A percentile compares a stretch with the other conserved stretches of the same genome.
Evolutionary conservation across 2,888 invertebrate species (phyloP).

Genomic region (Drosophila testacea): DNA sequence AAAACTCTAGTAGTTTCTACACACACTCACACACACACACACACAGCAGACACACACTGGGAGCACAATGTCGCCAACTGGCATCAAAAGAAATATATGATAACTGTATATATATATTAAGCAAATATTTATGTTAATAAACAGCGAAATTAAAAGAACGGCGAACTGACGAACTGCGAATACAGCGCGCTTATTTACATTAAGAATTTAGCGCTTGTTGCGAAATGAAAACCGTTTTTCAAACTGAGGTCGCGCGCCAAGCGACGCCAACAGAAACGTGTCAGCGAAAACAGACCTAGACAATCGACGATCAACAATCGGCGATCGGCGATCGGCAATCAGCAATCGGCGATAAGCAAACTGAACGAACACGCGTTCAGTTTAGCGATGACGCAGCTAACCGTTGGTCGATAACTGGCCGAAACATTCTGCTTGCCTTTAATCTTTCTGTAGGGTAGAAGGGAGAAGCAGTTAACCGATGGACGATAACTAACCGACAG

Average conservation of each 20-base stretch:
- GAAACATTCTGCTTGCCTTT: background rate
- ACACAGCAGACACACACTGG: constrained; percentile 6
- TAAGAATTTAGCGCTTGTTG: constrained; percentile 73
- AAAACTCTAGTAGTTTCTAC: constrained; percentile 63
- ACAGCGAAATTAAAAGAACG: constrained; percentile 66
- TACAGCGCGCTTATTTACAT: constrained; percentile 67
- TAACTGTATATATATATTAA: constrained; percentile 64
- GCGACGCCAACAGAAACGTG: constrained; percentile 34
- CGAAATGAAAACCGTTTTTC: constrained; percentile 71
- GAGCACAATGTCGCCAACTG: constrained; percentile 57
- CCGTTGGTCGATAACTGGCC: constrained; percentile 22
- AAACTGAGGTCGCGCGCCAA: constrained; percentile 70
- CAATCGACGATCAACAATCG: constrained; percentile 33
- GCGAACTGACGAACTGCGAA: constrained; percentile 57
- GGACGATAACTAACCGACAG: constrained; percentile 22
- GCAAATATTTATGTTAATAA: constrained; percentile 69
- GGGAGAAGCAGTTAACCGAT: constrained; percentile 3
- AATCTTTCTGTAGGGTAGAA: background rate
- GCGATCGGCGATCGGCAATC: constrained; percentile 28
- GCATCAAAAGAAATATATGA: constrained; percentile 48
- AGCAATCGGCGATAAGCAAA: constrained; percentile 25
- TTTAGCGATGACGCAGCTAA: constrained; percentile 37
- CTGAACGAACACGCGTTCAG: constrained; percentile 25
- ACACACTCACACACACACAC: constrained; percentile 8
- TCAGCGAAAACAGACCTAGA: constrained; percentile 35